phyloP scores from a whole-genome alignment of 1,140 invertebrate genomes.

The Plectrocnemia conspersa region DNA sequence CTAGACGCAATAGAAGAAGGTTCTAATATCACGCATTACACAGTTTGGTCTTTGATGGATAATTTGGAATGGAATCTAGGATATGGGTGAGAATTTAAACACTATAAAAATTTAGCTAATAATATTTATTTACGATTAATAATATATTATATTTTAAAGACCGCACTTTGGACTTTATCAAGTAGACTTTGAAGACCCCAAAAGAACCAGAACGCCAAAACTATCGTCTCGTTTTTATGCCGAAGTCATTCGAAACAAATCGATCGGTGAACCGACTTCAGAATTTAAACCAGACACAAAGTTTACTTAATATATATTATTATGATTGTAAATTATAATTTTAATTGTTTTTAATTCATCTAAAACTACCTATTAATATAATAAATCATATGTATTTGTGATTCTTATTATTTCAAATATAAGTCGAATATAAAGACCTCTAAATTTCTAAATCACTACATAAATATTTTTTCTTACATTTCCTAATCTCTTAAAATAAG shows the following conservation, averaged over 20 bases:
- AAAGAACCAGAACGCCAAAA: constrained; percentile 59
- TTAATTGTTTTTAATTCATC: too few species aligned
- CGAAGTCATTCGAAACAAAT: constrained; percentile 12
- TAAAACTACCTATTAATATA: too few species aligned
- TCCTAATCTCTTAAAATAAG: too few species aligned
- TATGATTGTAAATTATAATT: too few species aligned
- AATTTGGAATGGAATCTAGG: constrained; percentile 68
- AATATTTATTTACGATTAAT: background rate
- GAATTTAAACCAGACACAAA: background rate
- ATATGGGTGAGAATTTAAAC: constrained; percentile 46
- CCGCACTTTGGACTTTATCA: constrained; percentile 63
- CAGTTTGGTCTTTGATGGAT: constrained; percentile 67
- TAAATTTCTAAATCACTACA: too few species aligned
- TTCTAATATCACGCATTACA: constrained; percentile 63
- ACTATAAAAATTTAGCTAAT: background rate
- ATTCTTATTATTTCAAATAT: too few species aligned
- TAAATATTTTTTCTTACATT: too few species aligned
- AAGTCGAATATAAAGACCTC: too few species aligned
- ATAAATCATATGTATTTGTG: too few species aligned
- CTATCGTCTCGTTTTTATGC: constrained; percentile 54
- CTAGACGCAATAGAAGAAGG: constrained; percentile 65
- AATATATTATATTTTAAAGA: constrained; percentile 38
- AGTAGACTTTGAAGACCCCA: constrained; percentile 61
- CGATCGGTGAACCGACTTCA: constrained; percentile 4
- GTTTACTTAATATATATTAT: background rate